Evolutionary conservation across 2,888 invertebrate species (phyloP).

Genomic region (Trichogramma dendrolimi): DNA sequence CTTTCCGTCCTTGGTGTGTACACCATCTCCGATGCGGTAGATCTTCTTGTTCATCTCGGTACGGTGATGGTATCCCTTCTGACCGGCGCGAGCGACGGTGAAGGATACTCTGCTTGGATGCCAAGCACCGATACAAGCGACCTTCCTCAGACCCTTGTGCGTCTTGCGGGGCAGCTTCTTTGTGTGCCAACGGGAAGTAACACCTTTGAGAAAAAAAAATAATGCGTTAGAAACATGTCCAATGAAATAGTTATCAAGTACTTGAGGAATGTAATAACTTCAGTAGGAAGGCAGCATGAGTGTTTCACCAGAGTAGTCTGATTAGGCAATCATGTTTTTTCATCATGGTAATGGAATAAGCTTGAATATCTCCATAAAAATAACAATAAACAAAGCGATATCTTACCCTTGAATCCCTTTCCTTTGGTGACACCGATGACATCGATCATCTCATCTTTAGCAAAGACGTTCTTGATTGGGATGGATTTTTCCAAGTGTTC

Average conservation of each 20-base stretch:
- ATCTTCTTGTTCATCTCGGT: conserved; percentile 99
- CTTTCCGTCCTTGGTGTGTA: conserved; percentile 79
- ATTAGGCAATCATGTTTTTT: conserved; percentile 39
- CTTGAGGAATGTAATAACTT: conserved; percentile 35
- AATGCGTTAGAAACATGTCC: neutral
- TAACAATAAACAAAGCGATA: neutral
- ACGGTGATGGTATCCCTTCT: conserved; percentile 99
- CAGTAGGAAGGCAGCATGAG: conserved; percentile 64
- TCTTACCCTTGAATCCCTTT: conserved; percentile 93
- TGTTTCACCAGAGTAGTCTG: conserved; percentile 51
- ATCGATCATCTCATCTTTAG: conserved; percentile 98
- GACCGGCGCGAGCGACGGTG: conserved; percentile 99
- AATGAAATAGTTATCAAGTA: conserved; percentile 1
- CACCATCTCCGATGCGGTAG: conserved; percentile 90
- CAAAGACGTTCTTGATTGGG: conserved; percentile 85
- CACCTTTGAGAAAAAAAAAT: conserved; percentile 63
- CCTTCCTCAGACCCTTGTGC: conserved; percentile 98
- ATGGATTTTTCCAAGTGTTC: conserved; percentile 94
- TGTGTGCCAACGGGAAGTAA: conserved; percentile 99
- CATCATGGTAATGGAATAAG: too few species aligned
- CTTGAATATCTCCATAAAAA: neutral
- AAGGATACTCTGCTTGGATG: conserved; percentile 99
- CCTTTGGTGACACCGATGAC: conserved; percentile 99
- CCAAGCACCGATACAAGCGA: conserved; percentile 99
- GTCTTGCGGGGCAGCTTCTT: conserved; percentile 99